These are phyloP conservation scores for Tupaia chinensis DNA, from an alignment of 2,113 vertebrate species.

Conservation along the genomic window DNA sequence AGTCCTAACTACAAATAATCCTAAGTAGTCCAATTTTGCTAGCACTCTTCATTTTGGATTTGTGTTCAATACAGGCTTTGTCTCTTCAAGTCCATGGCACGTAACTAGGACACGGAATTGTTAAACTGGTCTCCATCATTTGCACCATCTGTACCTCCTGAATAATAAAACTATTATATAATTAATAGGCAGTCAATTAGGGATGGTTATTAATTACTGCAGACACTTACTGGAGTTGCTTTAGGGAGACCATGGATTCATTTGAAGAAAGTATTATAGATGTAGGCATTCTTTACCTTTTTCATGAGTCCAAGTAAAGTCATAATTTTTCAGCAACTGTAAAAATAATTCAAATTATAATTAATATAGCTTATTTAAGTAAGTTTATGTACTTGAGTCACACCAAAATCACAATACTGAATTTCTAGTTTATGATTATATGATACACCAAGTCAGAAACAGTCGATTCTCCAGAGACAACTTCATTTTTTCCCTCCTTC, in stretches of 20 bases:
- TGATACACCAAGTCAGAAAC: not conserved
- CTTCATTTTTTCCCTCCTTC: not conserved
- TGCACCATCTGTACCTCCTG: not conserved
- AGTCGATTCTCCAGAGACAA: not conserved
- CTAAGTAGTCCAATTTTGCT: not conserved
- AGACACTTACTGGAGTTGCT: not conserved
- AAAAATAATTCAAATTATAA: not conserved
- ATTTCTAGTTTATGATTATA: not conserved
- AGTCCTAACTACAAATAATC: not conserved
- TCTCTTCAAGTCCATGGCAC: not conserved
- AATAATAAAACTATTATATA: not conserved
- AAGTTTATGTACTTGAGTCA: not conserved
- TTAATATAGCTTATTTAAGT: not conserved
- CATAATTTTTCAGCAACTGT: not conserved
- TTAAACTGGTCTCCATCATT: not conserved
- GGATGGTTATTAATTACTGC: not conserved
- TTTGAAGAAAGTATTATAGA: not conserved
- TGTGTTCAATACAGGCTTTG: not conserved
- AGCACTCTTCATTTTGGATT: not conserved
- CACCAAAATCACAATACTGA: not conserved
- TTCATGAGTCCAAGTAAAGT: not conserved
- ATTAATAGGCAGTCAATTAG: not conserved
- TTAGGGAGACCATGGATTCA: not conserved
- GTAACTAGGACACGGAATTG: not conserved
- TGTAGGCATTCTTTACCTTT: not conserved